phyloP scores from a whole-genome alignment of 2,113 vertebrate species.

The Dunckerocampus dactyliophorus region DNA sequence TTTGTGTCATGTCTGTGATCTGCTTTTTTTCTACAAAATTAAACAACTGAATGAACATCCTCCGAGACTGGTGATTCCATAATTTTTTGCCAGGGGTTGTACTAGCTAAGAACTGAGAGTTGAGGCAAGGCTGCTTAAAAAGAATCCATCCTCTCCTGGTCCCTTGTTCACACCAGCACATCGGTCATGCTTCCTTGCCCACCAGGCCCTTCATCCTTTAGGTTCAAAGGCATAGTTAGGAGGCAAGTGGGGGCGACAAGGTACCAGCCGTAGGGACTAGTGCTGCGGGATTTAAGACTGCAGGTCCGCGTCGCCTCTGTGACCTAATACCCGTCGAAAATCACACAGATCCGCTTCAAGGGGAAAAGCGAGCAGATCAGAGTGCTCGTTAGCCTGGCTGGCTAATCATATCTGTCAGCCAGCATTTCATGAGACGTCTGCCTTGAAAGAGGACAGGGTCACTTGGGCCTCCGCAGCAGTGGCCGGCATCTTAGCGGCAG shows the following conservation, averaged over 20 bases:
- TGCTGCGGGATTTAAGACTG: background rate
- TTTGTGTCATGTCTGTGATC: too few relatives aligned
- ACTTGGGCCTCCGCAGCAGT: background rate
- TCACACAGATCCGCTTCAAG: conserved; percentile 43
- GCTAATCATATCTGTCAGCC: conserved; percentile 28
- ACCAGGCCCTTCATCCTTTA: conserved; percentile 18
- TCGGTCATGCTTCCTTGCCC: conserved; percentile 30
- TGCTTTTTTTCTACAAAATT: too few relatives aligned
- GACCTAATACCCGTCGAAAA: conserved; percentile 41
- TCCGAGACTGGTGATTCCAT: too few relatives aligned
- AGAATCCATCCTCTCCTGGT: too few relatives aligned
- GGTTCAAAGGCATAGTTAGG: conserved; percentile 40
- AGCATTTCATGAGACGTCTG: conserved; percentile 34
- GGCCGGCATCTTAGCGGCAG: conserved; percentile 20
- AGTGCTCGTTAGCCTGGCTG: conserved; percentile 26
- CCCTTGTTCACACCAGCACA: conserved; percentile 15
- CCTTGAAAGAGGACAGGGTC: conserved; percentile 12
- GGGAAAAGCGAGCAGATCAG: conserved; percentile 10
- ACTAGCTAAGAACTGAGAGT: too few relatives aligned
- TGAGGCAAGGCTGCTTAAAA: too few relatives aligned
- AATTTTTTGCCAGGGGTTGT: too few relatives aligned
- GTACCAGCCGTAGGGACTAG: conserved; percentile 29
- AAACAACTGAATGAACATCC: too few relatives aligned
- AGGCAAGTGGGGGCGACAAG: background rate
- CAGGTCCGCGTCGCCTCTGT: conserved; percentile 15